Evolutionary conservation across 2,888 invertebrate genomes (phyloP).

Genomic region (Brachyopa scutellaris): DNA sequence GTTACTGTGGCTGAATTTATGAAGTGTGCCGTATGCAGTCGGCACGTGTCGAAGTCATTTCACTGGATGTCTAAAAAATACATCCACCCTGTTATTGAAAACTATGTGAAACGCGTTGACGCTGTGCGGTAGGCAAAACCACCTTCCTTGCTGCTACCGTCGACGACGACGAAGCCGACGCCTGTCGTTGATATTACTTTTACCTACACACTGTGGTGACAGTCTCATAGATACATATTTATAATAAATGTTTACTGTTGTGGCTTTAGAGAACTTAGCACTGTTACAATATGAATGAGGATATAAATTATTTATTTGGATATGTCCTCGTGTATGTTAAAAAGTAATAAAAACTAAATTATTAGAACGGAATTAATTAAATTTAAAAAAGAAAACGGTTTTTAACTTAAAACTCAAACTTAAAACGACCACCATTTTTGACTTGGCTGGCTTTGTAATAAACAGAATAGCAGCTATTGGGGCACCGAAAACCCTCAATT

Average conservation of each 20-base stretch:
- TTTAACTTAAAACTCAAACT: no score
- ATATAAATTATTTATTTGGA: conserved; percentile 19
- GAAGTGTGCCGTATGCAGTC: conserved; percentile 71
- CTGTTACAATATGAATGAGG: background rate
- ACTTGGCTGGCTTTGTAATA: no score
- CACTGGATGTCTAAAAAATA: conserved; percentile 67
- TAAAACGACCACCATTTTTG: no score
- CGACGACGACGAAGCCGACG: no score
- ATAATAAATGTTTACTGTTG: conserved; percentile 26
- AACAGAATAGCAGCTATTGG: no score
- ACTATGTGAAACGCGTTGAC: conserved; percentile 33
- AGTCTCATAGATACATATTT: conserved; percentile 41
- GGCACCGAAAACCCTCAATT: no score
- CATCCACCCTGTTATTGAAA: conserved; percentile 63
- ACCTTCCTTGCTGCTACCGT: no score
- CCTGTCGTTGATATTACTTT: conserved; percentile 20
- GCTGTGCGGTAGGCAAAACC: conserved; percentile 2
- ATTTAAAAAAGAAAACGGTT: no score
- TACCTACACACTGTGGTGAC: conserved; percentile 22
- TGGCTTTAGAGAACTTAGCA: background rate
- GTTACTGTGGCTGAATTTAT: conserved; percentile 70
- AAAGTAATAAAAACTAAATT: conserved; percentile 3
- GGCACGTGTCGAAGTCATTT: conserved; percentile 70
- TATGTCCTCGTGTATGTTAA: no score
- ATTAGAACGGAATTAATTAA: no score